Conservation (phyloP, 2,888 invertebrate genomes). For the Leptothorax acervorum region DNA sequence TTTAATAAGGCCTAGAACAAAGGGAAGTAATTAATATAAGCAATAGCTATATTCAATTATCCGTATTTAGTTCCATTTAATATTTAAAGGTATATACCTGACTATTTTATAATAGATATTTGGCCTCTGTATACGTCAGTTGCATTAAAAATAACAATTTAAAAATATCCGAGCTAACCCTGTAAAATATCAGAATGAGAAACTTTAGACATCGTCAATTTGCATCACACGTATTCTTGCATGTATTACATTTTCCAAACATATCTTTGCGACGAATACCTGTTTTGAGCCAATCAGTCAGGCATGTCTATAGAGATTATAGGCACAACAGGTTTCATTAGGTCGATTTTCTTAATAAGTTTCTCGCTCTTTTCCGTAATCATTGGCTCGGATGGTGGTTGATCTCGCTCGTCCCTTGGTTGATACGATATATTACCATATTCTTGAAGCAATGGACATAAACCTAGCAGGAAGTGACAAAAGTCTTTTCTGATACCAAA, state of each 20-base stretch:
- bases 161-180: constrained; percentile 52
- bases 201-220: background rate
- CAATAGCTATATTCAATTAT: constrained; percentile 45
- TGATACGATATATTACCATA: constrained; percentile 99
- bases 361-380: constrained; percentile 88
- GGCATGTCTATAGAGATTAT: constrained; percentile 96
- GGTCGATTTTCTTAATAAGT: constrained; percentile 91
- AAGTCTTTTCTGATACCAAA: constrained; percentile 99
- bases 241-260: background rate
- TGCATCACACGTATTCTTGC: background rate
- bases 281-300: constrained; percentile 88
- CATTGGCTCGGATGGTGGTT: constrained; percentile 86
- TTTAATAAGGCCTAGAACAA: constrained; percentile 70
- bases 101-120: constrained; percentile 57
- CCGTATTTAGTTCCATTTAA: background rate
- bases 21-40: constrained; percentile 50
- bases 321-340: constrained; percentile 94
- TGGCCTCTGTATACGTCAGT: constrained; percentile 58
- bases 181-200: constrained; percentile 34
- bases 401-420: constrained; percentile 86
- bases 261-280: constrained; percentile 54
- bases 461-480: constrained; percentile 97
- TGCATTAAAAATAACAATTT: constrained; percentile 61
- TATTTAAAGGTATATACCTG: constrained; percentile 62
- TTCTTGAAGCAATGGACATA: constrained; percentile 98